Base-by-base conservation (phyloP, 1,140 invertebrate genomes). In the Thaumatotibia leucotreta region DNA sequence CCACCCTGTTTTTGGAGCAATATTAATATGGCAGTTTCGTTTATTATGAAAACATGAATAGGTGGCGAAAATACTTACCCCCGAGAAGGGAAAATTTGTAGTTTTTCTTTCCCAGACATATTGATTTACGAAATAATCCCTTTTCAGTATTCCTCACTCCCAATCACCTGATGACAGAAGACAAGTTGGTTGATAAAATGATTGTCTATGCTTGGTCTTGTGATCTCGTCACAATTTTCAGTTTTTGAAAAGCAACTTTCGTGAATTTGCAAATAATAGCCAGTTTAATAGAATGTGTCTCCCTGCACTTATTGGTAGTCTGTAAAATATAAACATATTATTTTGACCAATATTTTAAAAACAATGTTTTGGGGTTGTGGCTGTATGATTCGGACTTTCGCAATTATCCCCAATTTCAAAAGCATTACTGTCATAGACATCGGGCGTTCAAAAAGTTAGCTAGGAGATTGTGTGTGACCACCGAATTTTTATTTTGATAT, bases 1-100 rank as follows among this genome's bases (percentile, higher is more conserved):
- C 70, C 54, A 58, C 52, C 52, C 23, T 27, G 11, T 24, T 54
- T 27, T 58, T 58, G 23, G 22, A 17, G 5, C 29, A 27, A 4
- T 58, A 29, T 58, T 4, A 29, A 31, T 24, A 11, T 31, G 14
- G 17, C 17, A 14, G 17, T 17, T 20, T 45, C 27, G 27, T 45
- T 14, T 45, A 17, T 45, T 1, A 4, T 20, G 14, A 8, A 20
- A 45, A 45, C 10, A 17, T 29, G n/a, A 14, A 27, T 27, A 11
- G 62, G 27, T 58, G 10, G 6, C 24, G 1, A 11, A 14, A 64
- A 72, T 79, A 94, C 96, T 96, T 93, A 99, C 98, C 99, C 99
- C 93, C 98, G 95, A 83, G 98, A 99, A 81, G 98, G 98, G 93
- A 99, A 99, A 93, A 99, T 97, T 66, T 97, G 94, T 82, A 99